These are phyloP conservation scores for Orchestia grillus DNA, from an alignment of 1,140 invertebrate genomes.

Conservation along the genomic window DNA sequence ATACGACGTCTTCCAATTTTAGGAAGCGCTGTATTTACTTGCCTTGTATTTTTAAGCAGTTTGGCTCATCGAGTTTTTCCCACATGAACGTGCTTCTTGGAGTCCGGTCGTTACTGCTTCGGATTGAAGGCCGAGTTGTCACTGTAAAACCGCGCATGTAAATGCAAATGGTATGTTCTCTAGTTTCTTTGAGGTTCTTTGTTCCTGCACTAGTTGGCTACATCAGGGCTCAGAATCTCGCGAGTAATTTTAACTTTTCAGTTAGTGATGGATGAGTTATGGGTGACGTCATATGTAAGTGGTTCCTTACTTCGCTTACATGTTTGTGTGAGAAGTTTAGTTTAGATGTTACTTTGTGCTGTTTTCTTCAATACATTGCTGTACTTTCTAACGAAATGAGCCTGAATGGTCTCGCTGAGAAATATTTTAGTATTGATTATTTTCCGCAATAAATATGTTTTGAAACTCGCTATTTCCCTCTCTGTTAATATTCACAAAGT, in stretches of 20 bases:
- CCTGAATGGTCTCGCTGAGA: neutral
- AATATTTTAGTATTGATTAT: neutral
- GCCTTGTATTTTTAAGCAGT: neutral
- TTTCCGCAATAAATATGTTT: neutral
- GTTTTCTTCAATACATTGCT: neutral
- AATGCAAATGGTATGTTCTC: neutral
- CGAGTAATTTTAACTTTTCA: neutral
- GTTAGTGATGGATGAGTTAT: neutral
- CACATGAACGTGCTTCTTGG: neutral
- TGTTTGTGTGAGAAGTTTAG: neutral
- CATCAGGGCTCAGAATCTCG: neutral
- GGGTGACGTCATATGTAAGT: neutral
- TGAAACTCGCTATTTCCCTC: too few relatives aligned
- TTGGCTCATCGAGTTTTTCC: neutral
- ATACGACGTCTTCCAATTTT: neutral
- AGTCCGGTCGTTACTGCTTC: neutral
- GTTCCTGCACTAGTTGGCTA: neutral
- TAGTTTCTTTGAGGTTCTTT: neutral
- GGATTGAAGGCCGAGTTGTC: neutral
- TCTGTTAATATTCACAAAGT: neutral
- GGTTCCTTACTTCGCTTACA: neutral
- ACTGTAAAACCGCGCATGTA: neutral
- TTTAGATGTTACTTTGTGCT: neutral
- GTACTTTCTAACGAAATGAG: neutral
- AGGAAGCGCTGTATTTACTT: neutral